phyloP scores from a whole-genome alignment of 2,888 invertebrate genomes.

The Spilarctia lutea region DNA sequence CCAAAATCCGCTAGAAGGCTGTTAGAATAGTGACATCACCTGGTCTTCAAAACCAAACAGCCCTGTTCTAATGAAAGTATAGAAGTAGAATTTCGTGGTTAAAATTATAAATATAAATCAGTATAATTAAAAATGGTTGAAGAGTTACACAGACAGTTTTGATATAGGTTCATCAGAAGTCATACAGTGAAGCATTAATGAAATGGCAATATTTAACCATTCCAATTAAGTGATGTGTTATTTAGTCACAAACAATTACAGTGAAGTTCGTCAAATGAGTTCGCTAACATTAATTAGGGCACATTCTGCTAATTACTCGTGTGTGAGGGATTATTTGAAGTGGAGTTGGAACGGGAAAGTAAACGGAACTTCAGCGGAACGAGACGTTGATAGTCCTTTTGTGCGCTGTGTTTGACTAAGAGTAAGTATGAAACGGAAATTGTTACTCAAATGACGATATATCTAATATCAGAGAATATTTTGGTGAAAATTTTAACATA shows the following conservation, averaged over 20 bases:
- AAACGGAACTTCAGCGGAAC: slow-evolving; percentile 11
- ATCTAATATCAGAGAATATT: background rate
- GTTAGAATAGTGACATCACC: too few species aligned
- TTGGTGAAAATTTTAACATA: too few species aligned
- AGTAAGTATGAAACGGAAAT: slow-evolving; percentile 1
- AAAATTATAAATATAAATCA: too few species aligned
- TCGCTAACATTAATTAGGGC: slow-evolving; percentile 67
- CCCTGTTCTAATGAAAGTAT: background rate
- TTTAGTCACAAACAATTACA: slow-evolving; percentile 45
- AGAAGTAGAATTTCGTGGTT: too few species aligned
- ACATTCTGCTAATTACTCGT: slow-evolving; percentile 57
- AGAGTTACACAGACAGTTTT: background rate
- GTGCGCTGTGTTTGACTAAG: slow-evolving; percentile 5
- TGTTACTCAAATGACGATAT: background rate
- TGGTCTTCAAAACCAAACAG: too few species aligned
- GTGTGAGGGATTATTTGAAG: slow-evolving; percentile 45
- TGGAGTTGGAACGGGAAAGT: slow-evolving; percentile 37
- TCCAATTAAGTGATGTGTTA: slow-evolving; percentile 45
- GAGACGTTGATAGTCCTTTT: slow-evolving; percentile 4
- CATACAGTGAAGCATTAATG: slow-evolving; percentile 40
- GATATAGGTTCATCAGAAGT: background rate
- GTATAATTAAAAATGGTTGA: background rate
- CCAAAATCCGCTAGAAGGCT: too few species aligned
- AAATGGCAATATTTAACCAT: slow-evolving; percentile 49
- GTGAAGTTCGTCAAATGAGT: slow-evolving; percentile 57